Evolutionary conservation across 2,797 vertebrate genomes (phyloP), one percentile per base, ranked within the genome.

Genomic region (Melanotaenia nigrans): DNA sequence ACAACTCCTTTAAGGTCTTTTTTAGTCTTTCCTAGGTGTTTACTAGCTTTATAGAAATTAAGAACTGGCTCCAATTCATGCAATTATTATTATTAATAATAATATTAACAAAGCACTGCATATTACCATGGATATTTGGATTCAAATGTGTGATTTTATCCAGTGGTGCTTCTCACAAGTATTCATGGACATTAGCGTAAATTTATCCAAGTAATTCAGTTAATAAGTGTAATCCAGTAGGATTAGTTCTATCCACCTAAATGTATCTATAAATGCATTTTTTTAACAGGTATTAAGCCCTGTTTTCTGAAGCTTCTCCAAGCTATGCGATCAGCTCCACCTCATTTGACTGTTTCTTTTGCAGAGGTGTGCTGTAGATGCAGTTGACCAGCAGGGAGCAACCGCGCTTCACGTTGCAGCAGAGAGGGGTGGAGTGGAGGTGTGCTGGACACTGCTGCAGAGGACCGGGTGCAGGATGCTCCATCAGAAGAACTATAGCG

Each of bases 371-470:
- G 65, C 65, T 45, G 90, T 89, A 53, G 90, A 93, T 5, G 90
- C 93, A 36, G 82, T 88, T 30, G 95, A 95, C 92, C 92, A 93
- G 72, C 86, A 94, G 92, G 95, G 95, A 33, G 92, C 88, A 35
- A 94, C 94, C 28, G 91, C 94, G 11, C 88, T 95, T 69, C 95
- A 96, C 0, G 87, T 95, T 18, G 95, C 95, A 62, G 94, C 95
- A 73, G 94, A 95, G 82, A 87, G 91, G 65, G 95, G 95, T 0
- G 88, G 85, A 16, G 83, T 93, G 30, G 93, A 95, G 83, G 91
- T 95, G 62, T 93, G 94, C 83, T 95, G 95, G 95, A 86, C 91
- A 5, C 84, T 96, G 77, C 87, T 95, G 88, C 93, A 92, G 89
- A 92, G 74, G 47, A 80, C 88, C 2, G 93, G 93, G 1, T 91